Evolutionary conservation across 2,888 invertebrate species (phyloP).

Genomic region (Brachylomia viminalis): DNA sequence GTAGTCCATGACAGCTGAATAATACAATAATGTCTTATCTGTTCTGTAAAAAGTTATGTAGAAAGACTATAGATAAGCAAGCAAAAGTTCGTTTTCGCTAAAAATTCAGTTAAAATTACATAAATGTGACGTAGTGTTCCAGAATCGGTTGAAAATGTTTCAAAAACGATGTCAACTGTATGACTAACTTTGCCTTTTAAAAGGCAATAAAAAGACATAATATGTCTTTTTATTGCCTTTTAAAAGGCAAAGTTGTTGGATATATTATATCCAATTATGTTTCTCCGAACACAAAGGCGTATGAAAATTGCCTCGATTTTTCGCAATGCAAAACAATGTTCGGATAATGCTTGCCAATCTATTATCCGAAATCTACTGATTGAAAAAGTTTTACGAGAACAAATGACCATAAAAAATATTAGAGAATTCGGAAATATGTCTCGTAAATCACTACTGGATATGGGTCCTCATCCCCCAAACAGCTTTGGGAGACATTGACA

Average conservation of each 20-base stretch:
- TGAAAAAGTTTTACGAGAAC: conserved; percentile 35
- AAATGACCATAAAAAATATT: conserved; percentile 3
- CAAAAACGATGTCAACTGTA: conserved; percentile 33
- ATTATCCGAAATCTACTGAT: conserved; percentile 32
- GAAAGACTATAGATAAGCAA: too few species aligned
- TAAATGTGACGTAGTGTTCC: background rate
- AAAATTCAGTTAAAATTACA: background rate
- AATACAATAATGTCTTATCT: background rate
- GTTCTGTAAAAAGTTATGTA: background rate
- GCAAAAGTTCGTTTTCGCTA: too few species aligned
- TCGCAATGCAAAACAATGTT: conserved; percentile 45
- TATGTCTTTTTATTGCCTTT: too few species aligned
- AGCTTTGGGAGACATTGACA: background rate
- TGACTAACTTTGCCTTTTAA: conserved; percentile 42
- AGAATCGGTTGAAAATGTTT: conserved; percentile 1
- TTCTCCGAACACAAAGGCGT: conserved; percentile 42
- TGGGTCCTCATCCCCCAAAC: background rate
- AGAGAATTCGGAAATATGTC: conserved; percentile 1
- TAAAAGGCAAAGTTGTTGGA: conserved; percentile 33
- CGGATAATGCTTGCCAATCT: conserved; percentile 45
- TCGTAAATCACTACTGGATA: background rate
- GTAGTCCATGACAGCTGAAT: too few species aligned
- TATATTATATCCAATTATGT: conserved; percentile 35
- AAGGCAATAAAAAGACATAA: too few species aligned
- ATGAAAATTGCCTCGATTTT: conserved; percentile 55